Percentiles rank a stretch among this genome's conserved stretches.
Evolutionary conservation across 2,888 invertebrate species (phyloP).

Genomic region (Leptinotarsa juncta): DNA sequence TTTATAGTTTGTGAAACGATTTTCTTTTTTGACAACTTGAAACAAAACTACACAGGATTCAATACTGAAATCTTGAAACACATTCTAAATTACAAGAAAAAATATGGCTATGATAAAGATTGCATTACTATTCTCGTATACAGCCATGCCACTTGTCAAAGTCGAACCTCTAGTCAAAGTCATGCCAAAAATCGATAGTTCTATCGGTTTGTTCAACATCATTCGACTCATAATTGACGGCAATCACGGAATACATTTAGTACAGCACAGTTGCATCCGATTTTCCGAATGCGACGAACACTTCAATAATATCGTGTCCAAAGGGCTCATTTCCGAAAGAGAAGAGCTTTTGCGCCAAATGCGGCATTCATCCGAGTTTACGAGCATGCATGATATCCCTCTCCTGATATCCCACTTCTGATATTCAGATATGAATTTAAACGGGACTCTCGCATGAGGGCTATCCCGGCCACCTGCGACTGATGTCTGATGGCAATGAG

Average conservation of each 20-base stretch:
- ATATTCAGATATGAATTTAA: slow-evolving; percentile 61
- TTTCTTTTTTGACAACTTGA: too few species aligned
- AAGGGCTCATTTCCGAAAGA: slow-evolving; percentile 42
- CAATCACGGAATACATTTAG: neutral
- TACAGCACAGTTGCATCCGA: slow-evolving; percentile 24
- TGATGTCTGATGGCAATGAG: slow-evolving; percentile 55
- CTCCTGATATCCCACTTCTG: slow-evolving; percentile 38
- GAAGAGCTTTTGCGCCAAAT: slow-evolving; percentile 46
- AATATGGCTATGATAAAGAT: neutral
- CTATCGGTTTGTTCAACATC: neutral
- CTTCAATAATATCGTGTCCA: slow-evolving; percentile 44
- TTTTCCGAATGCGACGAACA: slow-evolving; percentile 30
- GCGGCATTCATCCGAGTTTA: slow-evolving; percentile 51
- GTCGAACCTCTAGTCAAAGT: neutral
- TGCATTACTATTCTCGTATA: too few species aligned
- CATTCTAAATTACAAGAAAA: too few species aligned
- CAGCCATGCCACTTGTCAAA: too few species aligned
- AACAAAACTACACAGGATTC: too few species aligned
- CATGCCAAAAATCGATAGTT: neutral
- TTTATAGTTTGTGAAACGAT: too few species aligned
- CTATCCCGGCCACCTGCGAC: slow-evolving; percentile 58
- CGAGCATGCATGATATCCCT: slow-evolving; percentile 41
- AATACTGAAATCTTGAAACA: too few species aligned
- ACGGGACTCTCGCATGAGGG: slow-evolving; percentile 51
- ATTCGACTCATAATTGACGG: neutral